Base-by-base conservation (phyloP, 2,797 vertebrate species). In the Cheracebus regulus region DNA sequence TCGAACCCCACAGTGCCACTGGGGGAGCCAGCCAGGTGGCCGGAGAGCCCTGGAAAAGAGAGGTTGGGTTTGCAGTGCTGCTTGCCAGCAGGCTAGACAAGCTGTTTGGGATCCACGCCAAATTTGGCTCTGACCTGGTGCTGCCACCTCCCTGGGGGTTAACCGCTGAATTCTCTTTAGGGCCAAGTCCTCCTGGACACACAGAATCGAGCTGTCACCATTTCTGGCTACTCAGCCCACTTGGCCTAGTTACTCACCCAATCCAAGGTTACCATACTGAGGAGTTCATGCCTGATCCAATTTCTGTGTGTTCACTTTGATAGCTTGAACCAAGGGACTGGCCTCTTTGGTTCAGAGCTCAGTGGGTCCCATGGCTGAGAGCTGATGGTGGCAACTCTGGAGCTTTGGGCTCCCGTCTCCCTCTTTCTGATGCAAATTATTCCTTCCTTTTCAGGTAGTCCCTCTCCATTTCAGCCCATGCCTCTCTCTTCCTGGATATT, bases 1-100 rank as follows among this genome's bases (percentile, higher is more conserved):
- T 61, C 99, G 98, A 95, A 99, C 99, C 2, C 99, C 99, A 39
- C 99, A 99, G 96, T 99, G 99, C 99, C 99, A 99, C 98, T 99
- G 99, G 33, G 99, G 99, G 97, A 99, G 98, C 99, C 99, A 99
- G 96, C 99, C 99, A 0, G 99, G 99, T 19, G 99, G 99, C 95
- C 99, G 99, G 95, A 99, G 99, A 0, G 99, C 99, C 99, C 99
- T 99, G 98, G 55, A 94, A 93, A 88, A 98, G 78, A 64, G 30
- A 26, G 20, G 44, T 50, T 64, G 10, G 1, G 4, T 81, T 28
- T 12, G 24, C 0, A 3, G 44, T 33, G 26, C 44, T 61, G 28
- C 67, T 22, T 33, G 46, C 85, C 5, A 13, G 64, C 4, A 28
- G 50, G 24, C 58, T 1, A 24, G 57, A 70, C 14, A 28, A 14